A percentile compares a stretch with the other conserved stretches of the same genome.
Conservation (phyloP, 37 sponge, comb jelly and placozoan species). For the Mnemiopsis leidyi region DNA sequence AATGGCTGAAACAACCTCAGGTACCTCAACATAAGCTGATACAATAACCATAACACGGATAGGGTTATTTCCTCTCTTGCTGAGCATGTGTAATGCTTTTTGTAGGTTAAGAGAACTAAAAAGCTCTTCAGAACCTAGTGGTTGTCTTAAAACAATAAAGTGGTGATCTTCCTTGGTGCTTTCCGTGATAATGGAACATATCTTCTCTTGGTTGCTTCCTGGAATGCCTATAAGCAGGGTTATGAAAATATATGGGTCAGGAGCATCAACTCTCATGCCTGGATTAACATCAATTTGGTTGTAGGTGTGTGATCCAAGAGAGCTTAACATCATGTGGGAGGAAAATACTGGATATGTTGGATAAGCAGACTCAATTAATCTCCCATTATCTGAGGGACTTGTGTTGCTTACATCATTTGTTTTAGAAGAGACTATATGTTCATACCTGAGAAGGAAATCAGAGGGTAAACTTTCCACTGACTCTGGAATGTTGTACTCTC, state of each 20-base stretch:
- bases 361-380: not conserved
- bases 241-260: slow-evolving; percentile 40
- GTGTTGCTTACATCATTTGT: not conserved
- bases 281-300: slow-evolving; percentile 55
- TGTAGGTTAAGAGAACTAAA: not conserved
- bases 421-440: not conserved
- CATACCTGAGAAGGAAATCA: not conserved
- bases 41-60: slow-evolving; percentile 30
- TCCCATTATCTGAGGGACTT: not conserved
- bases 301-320: slow-evolving; percentile 25
- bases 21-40: slow-evolving; percentile 23
- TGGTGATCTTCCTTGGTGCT: not conserved
- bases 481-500: not conserved
- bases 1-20: slow-evolving; percentile 12
- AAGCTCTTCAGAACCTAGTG: not conserved
- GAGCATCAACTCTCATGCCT: not conserved
- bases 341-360: slow-evolving; percentile 8
- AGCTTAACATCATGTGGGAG: slow-evolving; percentile 1
- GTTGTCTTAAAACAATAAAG: slow-evolving; percentile 44
- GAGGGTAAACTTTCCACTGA: not conserved
- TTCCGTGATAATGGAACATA: slow-evolving; percentile 5
- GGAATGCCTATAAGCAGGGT: slow-evolving; percentile 16
- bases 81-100: slow-evolving; percentile 3
- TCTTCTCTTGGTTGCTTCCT: slow-evolving; percentile 54
- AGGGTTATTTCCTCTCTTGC: slow-evolving; percentile 1